phyloP scores from a whole-genome alignment of 1,140 invertebrate genomes.

The Leptoteleia sp. region DNA sequence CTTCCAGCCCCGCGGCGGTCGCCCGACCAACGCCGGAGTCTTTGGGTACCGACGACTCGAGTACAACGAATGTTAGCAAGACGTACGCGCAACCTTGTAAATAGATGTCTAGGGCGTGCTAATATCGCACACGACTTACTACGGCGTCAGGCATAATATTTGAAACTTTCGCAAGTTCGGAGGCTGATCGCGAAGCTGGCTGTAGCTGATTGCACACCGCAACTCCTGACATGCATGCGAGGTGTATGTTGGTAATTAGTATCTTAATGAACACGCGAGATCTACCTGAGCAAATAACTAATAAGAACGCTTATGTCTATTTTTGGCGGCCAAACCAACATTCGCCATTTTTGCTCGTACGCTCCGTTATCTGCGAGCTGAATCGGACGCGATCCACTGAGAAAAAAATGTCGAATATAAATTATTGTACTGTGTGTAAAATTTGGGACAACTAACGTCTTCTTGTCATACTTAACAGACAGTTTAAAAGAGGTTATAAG shows the following conservation, averaged over 20 bases:
- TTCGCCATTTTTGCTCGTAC: not conserved
- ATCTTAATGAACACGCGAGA: slow-evolving; percentile 70
- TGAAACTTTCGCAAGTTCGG: slow-evolving; percentile 61
- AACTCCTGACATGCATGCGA: slow-evolving; percentile 72
- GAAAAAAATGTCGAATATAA: too few species aligned
- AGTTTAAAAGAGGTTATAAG: too few species aligned
- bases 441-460: too few species aligned
- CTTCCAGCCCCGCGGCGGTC: slow-evolving; percentile 6
- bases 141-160: slow-evolving; percentile 55
- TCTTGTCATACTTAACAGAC: too few species aligned
- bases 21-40: slow-evolving; percentile 3
- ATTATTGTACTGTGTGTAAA: too few species aligned
- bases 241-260: slow-evolving; percentile 75
- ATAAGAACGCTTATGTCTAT: slow-evolving; percentile 47
- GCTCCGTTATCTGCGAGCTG: not conserved
- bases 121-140: slow-evolving; percentile 52
- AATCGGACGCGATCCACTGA: too few species aligned
- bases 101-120: slow-evolving; percentile 76
- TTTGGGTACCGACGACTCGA: slow-evolving; percentile 44
- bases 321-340: slow-evolving; percentile 11
- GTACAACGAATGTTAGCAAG: slow-evolving; percentile 65
- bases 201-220: slow-evolving; percentile 61
- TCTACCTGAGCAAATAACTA: slow-evolving; percentile 70
- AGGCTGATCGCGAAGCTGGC: slow-evolving; percentile 59
- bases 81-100: slow-evolving; percentile 73